Conservation (phyloP, 1,140 invertebrate genomes). For the Cepaea nemoralis region DNA sequence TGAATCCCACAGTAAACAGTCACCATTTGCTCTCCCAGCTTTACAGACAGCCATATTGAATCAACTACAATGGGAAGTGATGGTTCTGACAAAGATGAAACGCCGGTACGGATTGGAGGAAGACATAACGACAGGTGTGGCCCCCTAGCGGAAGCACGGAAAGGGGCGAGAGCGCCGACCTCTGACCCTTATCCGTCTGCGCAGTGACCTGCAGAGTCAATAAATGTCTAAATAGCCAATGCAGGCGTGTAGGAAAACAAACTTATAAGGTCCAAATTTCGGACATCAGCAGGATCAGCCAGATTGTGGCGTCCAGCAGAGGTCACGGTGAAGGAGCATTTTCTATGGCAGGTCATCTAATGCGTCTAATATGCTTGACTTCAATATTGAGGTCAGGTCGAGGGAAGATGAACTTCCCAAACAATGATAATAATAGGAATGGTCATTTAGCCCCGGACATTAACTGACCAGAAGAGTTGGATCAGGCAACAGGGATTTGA, state of each 20-base stretch:
- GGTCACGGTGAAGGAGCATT: background rate
- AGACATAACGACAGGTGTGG: slow-evolving; percentile 20
- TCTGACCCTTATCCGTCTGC: slow-evolving; percentile 1
- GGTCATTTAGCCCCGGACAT: background rate
- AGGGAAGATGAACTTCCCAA: background rate
- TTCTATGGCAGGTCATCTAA: background rate
- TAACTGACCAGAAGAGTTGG: too few species aligned
- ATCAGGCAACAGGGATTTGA: too few species aligned
- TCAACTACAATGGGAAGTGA: slow-evolving; percentile 13
- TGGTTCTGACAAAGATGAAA: slow-evolving; percentile 26
- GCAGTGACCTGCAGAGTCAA: slow-evolving; percentile 3
- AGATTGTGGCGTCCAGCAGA: background rate
- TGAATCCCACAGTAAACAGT: slow-evolving; percentile 17
- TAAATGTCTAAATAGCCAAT: slow-evolving; percentile 6
- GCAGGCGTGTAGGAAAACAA: background rate
- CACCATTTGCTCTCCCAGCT: slow-evolving; percentile 19
- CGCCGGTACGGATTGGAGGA: slow-evolving; percentile 18
- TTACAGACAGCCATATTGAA: slow-evolving; percentile 1
- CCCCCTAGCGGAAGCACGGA: slow-evolving; percentile 23
- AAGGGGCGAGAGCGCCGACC: slow-evolving; percentile 28
- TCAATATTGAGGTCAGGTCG: background rate
- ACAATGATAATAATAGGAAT: background rate
- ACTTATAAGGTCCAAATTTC: background rate
- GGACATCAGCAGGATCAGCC: slow-evolving; percentile 17
- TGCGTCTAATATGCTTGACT: background rate